These are phyloP conservation scores for Eospalax fontanierii DNA, from an alignment of 2,797 vertebrate genomes.

Conservation along the genomic window DNA sequence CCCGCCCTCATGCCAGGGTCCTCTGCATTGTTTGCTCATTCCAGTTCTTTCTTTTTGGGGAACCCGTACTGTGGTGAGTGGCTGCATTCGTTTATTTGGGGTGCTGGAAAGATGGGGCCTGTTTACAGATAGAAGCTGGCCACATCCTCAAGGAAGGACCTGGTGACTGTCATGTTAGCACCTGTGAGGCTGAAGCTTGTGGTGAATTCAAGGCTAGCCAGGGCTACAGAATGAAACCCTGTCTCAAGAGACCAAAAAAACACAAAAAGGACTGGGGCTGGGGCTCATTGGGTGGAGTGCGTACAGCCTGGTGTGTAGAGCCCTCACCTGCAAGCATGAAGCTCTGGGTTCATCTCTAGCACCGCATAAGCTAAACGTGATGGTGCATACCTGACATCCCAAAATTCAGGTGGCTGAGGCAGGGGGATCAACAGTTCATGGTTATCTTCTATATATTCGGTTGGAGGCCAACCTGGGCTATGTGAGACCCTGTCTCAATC, in stretches of 20 bases:
- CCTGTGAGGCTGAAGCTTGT: not conserved
- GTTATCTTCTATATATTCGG: not conserved
- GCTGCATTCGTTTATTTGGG: not conserved
- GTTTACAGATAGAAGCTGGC: too few species aligned
- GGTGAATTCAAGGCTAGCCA: not conserved
- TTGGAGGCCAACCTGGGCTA: not conserved
- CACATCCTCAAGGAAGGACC: too few species aligned
- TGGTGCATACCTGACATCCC: too few species aligned
- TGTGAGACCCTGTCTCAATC: not conserved
- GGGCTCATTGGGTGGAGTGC: not conserved
- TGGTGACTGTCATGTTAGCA: not conserved
- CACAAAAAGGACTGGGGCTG: not conserved
- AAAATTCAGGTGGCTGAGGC: not conserved
- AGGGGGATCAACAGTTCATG: not conserved
- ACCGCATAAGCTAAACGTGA: not conserved
- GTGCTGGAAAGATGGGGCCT: not conserved
- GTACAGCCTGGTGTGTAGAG: too few species aligned
- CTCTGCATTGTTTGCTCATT: not conserved
- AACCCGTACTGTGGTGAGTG: not conserved
- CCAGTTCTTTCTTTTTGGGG: not conserved
- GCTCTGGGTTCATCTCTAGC: not conserved
- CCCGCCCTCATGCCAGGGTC: not conserved
- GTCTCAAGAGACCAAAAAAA: not conserved
- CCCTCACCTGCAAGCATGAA: too few species aligned
- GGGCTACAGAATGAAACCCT: not conserved